These are phyloP conservation scores for Campaea margaritaria DNA, from an alignment of 2,888 invertebrate genomes.

Conservation along the genomic window DNA sequence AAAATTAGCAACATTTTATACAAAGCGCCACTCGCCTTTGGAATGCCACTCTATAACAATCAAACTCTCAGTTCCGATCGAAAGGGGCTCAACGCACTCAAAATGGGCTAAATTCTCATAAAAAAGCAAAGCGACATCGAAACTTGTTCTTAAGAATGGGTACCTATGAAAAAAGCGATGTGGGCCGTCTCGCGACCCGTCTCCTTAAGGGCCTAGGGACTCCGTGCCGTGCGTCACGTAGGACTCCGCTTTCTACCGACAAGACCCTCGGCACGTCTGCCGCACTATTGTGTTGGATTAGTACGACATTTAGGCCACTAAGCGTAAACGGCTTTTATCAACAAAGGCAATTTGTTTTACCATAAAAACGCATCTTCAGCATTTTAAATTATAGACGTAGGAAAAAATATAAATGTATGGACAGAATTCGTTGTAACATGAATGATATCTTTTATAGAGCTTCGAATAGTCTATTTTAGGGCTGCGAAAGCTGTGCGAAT, in stretches of 20 bases:
- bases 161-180: slow-evolving; percentile 20
- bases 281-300: slow-evolving; percentile 9
- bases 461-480: neutral
- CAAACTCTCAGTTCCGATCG: neutral
- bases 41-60: neutral
- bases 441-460: too few relatives aligned
- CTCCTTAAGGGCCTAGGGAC: slow-evolving; percentile 13
- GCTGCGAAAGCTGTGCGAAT: neutral
- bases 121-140: neutral
- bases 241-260: slow-evolving; percentile 24
- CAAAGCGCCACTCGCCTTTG: neutral
- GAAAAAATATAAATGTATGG: too few relatives aligned
- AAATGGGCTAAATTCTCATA: neutral
- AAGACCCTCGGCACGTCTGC: slow-evolving; percentile 34
- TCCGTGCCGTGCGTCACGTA: slow-evolving; percentile 34
- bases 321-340: neutral
- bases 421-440: too few relatives aligned
- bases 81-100: slow-evolving; percentile 1
- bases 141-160: slow-evolving; percentile 17
- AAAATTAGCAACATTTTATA: neutral
- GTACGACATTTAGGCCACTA: neutral
- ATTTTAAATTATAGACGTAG: too few relatives aligned
- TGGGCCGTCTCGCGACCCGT: neutral
- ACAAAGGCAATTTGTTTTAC: neutral
- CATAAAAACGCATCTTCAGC: too few relatives aligned